Evolutionary conservation across 2,113 vertebrate species (phyloP).

Genomic region (Cyanoderma ruficeps): DNA sequence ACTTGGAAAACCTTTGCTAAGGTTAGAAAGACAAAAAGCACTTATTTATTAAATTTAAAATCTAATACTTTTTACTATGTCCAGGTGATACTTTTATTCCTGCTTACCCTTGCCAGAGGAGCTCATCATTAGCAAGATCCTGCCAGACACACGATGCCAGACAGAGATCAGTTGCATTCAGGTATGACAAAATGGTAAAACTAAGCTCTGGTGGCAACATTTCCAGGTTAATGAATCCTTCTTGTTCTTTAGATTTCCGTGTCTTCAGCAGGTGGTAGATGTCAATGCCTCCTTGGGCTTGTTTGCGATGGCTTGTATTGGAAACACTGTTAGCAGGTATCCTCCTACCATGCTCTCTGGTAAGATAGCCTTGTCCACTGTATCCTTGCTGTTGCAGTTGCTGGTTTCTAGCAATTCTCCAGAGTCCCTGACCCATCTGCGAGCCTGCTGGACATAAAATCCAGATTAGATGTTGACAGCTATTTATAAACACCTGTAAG

Average conservation of each 20-base stretch:
- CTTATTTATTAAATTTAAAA: not conserved
- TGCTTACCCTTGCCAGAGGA: slow-evolving; percentile 97
- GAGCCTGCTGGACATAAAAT: slow-evolving; percentile 67
- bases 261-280: slow-evolving; percentile 91
- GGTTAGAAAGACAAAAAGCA: not conserved
- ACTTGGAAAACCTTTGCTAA: not conserved
- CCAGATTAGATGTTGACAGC: not conserved
- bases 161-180: slow-evolving; percentile 98
- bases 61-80: not conserved
- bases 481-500: not conserved
- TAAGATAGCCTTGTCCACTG: slow-evolving; percentile 78
- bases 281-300: slow-evolving; percentile 86
- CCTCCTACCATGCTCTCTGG: slow-evolving; percentile 78
- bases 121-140: slow-evolving; percentile 93
- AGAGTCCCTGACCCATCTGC: slow-evolving; percentile 98
- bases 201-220: slow-evolving; percentile 96
- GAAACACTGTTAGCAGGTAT: slow-evolving; percentile 64
- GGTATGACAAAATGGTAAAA: slow-evolving; percentile 96
- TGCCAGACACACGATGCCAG: slow-evolving; percentile 98
- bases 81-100: not conserved
- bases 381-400: slow-evolving; percentile 91
- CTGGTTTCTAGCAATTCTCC: slow-evolving; percentile 95
- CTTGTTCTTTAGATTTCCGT: slow-evolving; percentile 86
- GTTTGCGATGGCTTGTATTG: slow-evolving; percentile 74
- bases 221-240: slow-evolving; percentile 94